Evolutionary conservation across 2,888 invertebrate genomes (phyloP), one percentile per base, ranked within the genome.

Genomic region (Plagodis dolabraria): DNA sequence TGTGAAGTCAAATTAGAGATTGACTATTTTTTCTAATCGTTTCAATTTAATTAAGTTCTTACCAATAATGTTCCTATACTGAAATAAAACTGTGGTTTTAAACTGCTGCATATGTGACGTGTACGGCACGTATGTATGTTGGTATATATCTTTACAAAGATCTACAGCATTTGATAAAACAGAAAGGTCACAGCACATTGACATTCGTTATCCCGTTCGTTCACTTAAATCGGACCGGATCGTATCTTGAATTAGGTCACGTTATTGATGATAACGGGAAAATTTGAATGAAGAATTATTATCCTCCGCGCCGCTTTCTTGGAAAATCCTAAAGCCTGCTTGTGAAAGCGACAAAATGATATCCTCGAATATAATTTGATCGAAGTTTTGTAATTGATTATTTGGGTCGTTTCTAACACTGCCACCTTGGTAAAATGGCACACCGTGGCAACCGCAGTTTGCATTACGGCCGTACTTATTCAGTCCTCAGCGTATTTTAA

Each of bases 401-500:
- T 22, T 22, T 22, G 22, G 22, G 22, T 22, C 22, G 22, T 22
- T 4, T 2, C 22, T 22, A 22, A 22, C 2, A 22, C 2, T 22
- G 22, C 4, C 22, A 22, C 22, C 22, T 22, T 4, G 4, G 22
- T 44, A 22, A 47, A 11, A n/a, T 38, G n/a, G n/a, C 51, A 34
- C 50, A 47, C 47, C 54, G 54, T 47, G 43, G 46, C 22, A 11
- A 57, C 52, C 10, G 7, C 10, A 10, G 38, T 55, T 47, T 47
- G 47, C 45, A 60, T 57, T 58, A 55, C 34, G 44, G 53, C 45
- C 56, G 49, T 36, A 47, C 47, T 55, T 62, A 62, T 54, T 53
- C 53, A 68, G 54, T 64, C 62, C 48, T 46, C 48, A 5, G 22
- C 22, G 2, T 11, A 11, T 63, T 80, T 89, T 87, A 80, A 86